Percentiles rank a stretch among this genome's conserved stretches.
phyloP scores from a whole-genome alignment of 2,113 vertebrate species.

The Albula glossodonta region DNA sequence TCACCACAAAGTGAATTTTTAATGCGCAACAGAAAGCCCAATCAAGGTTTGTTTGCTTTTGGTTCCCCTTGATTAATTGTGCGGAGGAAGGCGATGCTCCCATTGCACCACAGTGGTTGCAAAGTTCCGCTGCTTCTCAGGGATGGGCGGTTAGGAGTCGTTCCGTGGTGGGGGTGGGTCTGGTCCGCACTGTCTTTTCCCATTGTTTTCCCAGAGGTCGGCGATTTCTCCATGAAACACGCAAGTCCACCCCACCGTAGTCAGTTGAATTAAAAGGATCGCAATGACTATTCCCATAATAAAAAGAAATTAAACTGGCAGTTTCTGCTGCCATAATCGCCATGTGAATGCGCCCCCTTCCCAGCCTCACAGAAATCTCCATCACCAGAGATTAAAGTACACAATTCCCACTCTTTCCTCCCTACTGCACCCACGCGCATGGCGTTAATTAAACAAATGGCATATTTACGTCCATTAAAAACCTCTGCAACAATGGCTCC shows the following conservation, averaged over 20 bases:
- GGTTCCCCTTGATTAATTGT: background rate
- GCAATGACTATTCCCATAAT: background rate
- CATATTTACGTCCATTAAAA: conserved; percentile 27
- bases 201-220: background rate
- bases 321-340: conserved; percentile 2
- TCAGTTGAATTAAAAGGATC: background rate
- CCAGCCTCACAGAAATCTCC: conserved; percentile 16
- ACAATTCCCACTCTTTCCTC: background rate
- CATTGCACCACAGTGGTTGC: background rate
- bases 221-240: background rate
- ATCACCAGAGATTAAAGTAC: background rate
- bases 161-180: background rate
- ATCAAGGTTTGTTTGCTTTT: background rate
- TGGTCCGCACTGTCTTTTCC: background rate
- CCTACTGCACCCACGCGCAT: background rate
- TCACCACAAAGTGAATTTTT: background rate
- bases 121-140: background rate
- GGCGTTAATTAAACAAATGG: conserved; percentile 44
- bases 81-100: background rate
- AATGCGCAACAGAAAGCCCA: background rate
- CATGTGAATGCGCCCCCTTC: conserved; percentile 11
- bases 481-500: conserved; percentile 14
- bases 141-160: background rate
- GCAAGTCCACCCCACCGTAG: background rate
- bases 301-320: conserved; percentile 7